Conservation (phyloP, 2,113 vertebrate genomes). For the Gopherus flavomarginatus region DNA sequence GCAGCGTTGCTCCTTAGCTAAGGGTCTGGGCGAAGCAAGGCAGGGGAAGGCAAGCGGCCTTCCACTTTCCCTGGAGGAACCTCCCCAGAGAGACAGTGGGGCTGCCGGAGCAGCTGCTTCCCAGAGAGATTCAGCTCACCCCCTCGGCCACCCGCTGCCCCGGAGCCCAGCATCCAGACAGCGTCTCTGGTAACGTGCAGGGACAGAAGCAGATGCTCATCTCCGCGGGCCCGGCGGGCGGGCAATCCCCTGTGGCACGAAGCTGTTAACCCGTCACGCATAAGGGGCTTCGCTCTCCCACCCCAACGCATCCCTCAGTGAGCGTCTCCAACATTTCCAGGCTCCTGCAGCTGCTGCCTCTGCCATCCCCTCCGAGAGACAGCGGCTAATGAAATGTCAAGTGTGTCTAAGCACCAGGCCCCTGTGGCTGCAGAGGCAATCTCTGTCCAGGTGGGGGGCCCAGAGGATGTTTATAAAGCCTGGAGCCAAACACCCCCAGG, state of each 20-base stretch:
- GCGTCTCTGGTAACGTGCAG: neutral
- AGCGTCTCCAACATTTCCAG: neutral
- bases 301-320: too few relatives aligned
- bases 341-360: neutral
- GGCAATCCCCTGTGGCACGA: neutral
- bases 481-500: too few relatives aligned
- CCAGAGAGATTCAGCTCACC: neutral
- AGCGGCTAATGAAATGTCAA: slow-evolving; percentile 19
- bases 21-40: too few relatives aligned
- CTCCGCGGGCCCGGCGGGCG: neutral
- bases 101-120: neutral
- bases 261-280: neutral
- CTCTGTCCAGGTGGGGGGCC: neutral
- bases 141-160: neutral
- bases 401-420: neutral
- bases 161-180: neutral
- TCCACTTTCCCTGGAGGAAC: too few relatives aligned
- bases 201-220: neutral
- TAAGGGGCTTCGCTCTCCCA: neutral
- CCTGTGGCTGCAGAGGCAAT: neutral
- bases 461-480: neutral
- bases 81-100: too few relatives aligned
- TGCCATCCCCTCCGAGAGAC: neutral
- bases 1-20: too few relatives aligned
- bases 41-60: too few relatives aligned